A percentile compares a stretch with the other conserved stretches of the same genome.
These are phyloP conservation scores for Ophioninae sp. DNA, from an alignment of 2,888 invertebrate genomes.

Conservation along the genomic window DNA sequence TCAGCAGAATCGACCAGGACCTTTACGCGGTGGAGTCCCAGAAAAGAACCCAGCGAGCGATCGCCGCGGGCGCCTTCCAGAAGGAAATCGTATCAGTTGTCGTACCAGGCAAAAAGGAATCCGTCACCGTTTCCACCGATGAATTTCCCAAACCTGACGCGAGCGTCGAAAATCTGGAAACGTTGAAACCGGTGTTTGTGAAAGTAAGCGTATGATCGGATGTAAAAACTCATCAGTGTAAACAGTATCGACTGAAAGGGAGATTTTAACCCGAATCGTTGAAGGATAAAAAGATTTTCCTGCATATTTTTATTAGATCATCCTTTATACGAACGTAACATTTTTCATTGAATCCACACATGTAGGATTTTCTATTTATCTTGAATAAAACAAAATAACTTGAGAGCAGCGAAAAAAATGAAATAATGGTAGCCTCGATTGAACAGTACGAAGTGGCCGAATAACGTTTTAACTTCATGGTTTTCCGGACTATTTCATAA, in stretches of 20 bases:
- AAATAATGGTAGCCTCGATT: too few species aligned
- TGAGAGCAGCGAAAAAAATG: too few species aligned
- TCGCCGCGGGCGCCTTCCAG: slow-evolving; percentile 84
- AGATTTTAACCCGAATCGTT: background rate
- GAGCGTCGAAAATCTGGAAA: slow-evolving; percentile 84
- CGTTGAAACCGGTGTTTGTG: slow-evolving; percentile 86
- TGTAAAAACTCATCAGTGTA: background rate
- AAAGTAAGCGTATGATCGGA: slow-evolving; percentile 79
- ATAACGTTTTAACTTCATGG: too few species aligned
- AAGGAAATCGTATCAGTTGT: slow-evolving; percentile 88
- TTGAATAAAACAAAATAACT: too few species aligned
- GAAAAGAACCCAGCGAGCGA: slow-evolving; percentile 84
- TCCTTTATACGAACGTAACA: too few species aligned
- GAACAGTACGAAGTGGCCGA: too few species aligned
- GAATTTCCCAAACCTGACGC: slow-evolving; percentile 87
- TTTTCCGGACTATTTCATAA: too few species aligned
- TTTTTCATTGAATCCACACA: too few species aligned
- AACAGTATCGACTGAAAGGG: background rate
- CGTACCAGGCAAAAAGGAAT: slow-evolving; percentile 81
- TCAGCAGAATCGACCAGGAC: slow-evolving; percentile 88
- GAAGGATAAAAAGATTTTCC: too few species aligned
- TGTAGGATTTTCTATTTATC: too few species aligned
- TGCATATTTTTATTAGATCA: too few species aligned
- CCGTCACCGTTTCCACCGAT: slow-evolving; percentile 83
- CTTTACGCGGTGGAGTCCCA: slow-evolving; percentile 87